These are phyloP conservation scores for Hycleus cichorii DNA, from an alignment of 1,140 invertebrate species.

Conservation along the genomic window DNA sequence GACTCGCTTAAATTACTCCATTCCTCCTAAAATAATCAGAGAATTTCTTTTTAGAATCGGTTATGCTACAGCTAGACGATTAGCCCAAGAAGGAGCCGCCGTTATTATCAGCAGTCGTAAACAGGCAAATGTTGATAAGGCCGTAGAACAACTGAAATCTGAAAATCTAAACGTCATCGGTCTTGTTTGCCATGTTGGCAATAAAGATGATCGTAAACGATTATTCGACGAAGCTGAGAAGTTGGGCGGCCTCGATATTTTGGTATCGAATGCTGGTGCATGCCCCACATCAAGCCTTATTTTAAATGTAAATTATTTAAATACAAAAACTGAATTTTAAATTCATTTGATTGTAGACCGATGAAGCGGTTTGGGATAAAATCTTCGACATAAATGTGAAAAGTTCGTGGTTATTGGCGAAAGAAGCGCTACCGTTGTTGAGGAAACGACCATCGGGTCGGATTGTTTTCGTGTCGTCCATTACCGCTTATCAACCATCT, in stretches of 20 bases:
- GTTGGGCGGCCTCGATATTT: conserved; percentile 86
- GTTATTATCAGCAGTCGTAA: conserved; percentile 91
- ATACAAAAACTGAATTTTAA: neutral
- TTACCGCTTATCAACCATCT: conserved; percentile 77
- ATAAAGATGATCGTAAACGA: conserved; percentile 66
- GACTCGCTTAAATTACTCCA: conserved; percentile 21
- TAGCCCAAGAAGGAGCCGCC: conserved; percentile 83
- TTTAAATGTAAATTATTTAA: conserved; percentile 57
- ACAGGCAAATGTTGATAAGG: conserved; percentile 76
- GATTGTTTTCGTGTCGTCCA: conserved; percentile 84
- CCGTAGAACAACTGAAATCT: conserved; percentile 64
- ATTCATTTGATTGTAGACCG: conserved; percentile 48
- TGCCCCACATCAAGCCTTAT: conserved; percentile 78
- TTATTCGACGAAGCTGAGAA: conserved; percentile 63
- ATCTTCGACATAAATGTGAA: conserved; percentile 97
- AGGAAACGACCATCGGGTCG: conserved; percentile 68
- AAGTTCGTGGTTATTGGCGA: conserved; percentile 75
- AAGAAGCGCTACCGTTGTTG: conserved; percentile 80
- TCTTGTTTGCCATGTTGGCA: conserved; percentile 79
- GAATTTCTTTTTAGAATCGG: conserved; percentile 69
- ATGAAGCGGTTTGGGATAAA: conserved; percentile 85
- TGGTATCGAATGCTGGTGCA: conserved; percentile 91
- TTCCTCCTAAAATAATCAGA: neutral
- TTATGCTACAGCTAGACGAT: conserved; percentile 76
- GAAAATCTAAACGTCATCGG: conserved; percentile 64